A percentile compares a stretch with the other conserved stretches of the same genome.
Conservation (phyloP, 2,888 invertebrate species). For the Priocnemis perturbator region DNA sequence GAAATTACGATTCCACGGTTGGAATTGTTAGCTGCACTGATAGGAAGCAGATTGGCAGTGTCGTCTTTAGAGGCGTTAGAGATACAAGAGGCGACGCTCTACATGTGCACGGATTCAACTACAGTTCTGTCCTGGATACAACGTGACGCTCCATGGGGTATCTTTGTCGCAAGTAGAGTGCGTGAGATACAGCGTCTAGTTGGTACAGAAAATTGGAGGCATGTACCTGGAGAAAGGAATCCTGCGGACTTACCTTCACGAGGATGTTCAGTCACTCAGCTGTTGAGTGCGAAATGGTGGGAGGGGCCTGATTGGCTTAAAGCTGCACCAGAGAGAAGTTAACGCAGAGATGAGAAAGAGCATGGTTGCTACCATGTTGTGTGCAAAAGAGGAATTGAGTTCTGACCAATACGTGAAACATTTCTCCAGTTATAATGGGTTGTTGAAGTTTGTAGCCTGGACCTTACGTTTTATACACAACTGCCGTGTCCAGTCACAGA, state of each 20-base stretch:
- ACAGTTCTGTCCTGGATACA: slow-evolving; percentile 56
- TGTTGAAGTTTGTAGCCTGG: no score
- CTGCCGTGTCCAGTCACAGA: no score
- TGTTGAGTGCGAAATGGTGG: slow-evolving; percentile 63
- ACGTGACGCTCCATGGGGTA: slow-evolving; percentile 29
- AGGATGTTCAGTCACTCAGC: slow-evolving; percentile 53
- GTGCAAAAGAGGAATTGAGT: no score
- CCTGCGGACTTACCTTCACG: slow-evolving; percentile 65
- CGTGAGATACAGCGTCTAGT: slow-evolving; percentile 52
- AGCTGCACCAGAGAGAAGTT: no score
- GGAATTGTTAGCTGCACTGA: slow-evolving; percentile 18
- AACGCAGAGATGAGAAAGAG: no score
- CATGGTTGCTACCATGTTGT: no score
- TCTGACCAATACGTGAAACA: no score
- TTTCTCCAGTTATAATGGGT: no score
- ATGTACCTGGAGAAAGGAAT: slow-evolving; percentile 61
- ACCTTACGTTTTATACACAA: no score
- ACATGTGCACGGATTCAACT: slow-evolving; percentile 46
- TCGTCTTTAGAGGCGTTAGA: neutral
- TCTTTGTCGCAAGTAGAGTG: slow-evolving; percentile 28
- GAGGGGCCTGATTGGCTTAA: no score
- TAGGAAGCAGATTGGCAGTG: slow-evolving; percentile 6
- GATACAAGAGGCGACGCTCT: neutral
- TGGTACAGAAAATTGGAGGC: slow-evolving; percentile 46
- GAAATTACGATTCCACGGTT: slow-evolving; percentile 20